Evolutionary conservation across 2,888 invertebrate genomes (phyloP).

Genomic region (Cephonodes hylas): DNA sequence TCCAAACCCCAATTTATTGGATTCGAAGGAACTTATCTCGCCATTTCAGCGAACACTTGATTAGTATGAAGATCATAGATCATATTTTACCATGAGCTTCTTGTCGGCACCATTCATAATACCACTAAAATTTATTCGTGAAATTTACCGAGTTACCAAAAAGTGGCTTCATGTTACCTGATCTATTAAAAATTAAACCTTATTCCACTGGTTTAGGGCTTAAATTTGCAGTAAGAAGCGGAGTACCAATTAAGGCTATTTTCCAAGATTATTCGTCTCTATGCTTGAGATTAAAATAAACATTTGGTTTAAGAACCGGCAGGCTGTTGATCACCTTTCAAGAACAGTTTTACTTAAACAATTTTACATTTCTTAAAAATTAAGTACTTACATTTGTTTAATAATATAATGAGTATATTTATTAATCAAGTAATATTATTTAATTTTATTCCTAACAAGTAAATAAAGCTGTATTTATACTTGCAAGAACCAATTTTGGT

Average conservation of each 20-base stretch:
- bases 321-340: neutral
- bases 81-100: constrained; percentile 10
- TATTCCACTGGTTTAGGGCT: neutral
- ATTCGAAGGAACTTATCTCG: neutral
- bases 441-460: too few species aligned
- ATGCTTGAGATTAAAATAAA: neutral
- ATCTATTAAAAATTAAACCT: neutral
- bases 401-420: too few species aligned
- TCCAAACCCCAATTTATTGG: neutral
- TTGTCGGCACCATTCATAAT: constrained; percentile 8
- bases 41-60: neutral
- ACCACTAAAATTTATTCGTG: neutral
- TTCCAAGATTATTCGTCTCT: neutral
- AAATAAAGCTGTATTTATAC: too few species aligned
- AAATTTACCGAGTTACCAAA: constrained; percentile 5
- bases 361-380: too few species aligned
- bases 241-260: neutral
- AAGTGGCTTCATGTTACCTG: neutral
- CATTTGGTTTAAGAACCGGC: neutral
- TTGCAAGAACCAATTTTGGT: too few species aligned
- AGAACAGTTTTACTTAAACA: neutral
- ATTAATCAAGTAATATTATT: too few species aligned
- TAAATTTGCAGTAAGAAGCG: neutral
- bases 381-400: too few species aligned
- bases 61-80: constrained; percentile 7